Base-by-base conservation (phyloP, 2,797 vertebrate genomes). In the Synanceia verrucosa region DNA sequence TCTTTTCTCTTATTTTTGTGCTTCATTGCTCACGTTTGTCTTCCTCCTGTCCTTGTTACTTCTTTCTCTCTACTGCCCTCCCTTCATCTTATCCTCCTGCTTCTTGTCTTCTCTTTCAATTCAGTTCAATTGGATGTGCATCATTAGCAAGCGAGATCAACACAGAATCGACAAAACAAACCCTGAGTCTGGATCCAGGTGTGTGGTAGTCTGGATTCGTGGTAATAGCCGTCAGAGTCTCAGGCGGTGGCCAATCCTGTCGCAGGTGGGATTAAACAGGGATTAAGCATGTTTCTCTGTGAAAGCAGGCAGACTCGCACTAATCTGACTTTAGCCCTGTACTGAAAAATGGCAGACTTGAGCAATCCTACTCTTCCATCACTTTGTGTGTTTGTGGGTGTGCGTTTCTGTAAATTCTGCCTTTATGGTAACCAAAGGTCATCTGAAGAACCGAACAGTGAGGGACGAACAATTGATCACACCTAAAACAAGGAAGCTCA, bases 261-360 rank as follows among this genome's bases (percentile, higher is more conserved):
- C 51, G 82, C 82, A 86, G 86, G 88, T 79, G 82, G 83, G 84
- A 88, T 89, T 88, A 85, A 83, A 69, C 71, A 21, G 39, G 83
- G 86, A 85, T 91, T 87, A 89, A 78, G 34, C 70, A n/a, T 82
- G 84, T 87, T 89, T 79, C 76, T 82, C 71, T 11, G 66, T 87
- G 83, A 88, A 89, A 88, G 83, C 82, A 90, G 81, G 78, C 81
- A 80, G 86, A 88, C 79, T 73, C 80, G 76, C 69, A 84, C 87
- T 90, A 88, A 89, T 89, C 89, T 89, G 79, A 89, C 79, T 90
- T 88, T 78, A 89, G 84, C 84, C 79, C 69, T 67, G 41, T 21
- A 65, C 80, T 31, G 23, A 78, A 88, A 87, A 88, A 69, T 55
- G 44, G 55, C 77, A 50, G 68, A 73, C 65, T 84, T 85, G 78